Percentiles rank a stretch among this genome's conserved stretches.
These are phyloP conservation scores for Cyanocitta stelleri DNA, from an alignment of 2,113 vertebrate genomes.

Conservation along the genomic window DNA sequence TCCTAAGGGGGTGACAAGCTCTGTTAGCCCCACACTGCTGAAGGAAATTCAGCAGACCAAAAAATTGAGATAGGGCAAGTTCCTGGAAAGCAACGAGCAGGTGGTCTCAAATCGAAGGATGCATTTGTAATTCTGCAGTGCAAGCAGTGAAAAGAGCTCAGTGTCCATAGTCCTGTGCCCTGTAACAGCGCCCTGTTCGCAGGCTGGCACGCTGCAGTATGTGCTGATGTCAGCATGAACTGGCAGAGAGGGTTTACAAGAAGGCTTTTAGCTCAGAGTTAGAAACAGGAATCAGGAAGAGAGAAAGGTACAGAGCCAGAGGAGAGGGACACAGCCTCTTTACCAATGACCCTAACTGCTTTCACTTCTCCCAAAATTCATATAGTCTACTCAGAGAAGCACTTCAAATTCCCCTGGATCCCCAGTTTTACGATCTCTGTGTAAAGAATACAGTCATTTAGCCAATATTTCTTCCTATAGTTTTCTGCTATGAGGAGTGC, in stretches of 20 bases:
- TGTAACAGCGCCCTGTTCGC: not conserved
- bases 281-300: not conserved
- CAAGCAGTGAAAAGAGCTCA: not conserved
- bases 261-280: not conserved
- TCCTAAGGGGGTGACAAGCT: not conserved
- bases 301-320: not conserved
- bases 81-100: not conserved
- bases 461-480: not conserved
- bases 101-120: not conserved
- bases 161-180: not conserved
- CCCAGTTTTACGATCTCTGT: not conserved
- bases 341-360: fast-evolving
- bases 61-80: not conserved
- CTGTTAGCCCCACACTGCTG: not conserved
- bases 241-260: not conserved
- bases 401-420: not conserved
- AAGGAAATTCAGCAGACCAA: not conserved
- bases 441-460: not conserved
- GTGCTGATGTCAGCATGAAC: not conserved
- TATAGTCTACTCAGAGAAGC: not conserved
- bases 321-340: not conserved
- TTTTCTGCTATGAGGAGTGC: not conserved
- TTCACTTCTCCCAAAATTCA: not conserved
- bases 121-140: not conserved
- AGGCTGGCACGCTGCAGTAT: not conserved